Percentiles rank a stretch among this genome's conserved stretches.
Evolutionary conservation across 1,140 invertebrate species (phyloP).

Genomic region (Dreissena rostriformis): DNA sequence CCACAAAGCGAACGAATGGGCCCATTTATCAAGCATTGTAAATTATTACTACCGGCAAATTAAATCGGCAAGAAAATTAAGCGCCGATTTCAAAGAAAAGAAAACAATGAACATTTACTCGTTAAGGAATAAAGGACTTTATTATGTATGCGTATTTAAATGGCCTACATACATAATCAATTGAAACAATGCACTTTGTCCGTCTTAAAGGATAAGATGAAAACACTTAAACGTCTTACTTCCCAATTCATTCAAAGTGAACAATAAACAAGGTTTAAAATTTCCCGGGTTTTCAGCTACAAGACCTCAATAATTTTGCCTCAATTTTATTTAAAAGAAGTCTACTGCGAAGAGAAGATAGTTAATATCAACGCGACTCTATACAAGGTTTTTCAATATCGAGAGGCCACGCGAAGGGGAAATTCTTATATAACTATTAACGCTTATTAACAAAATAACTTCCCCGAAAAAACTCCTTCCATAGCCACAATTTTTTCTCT

Average conservation of each 20-base stretch:
- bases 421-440: not conserved
- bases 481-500: not conserved
- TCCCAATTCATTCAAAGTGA: no score
- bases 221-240: no score
- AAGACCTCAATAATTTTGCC: slow-evolving; percentile 50
- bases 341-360: slow-evolving; percentile 31
- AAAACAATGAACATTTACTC: no score
- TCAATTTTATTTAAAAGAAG: slow-evolving; percentile 52
- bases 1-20: slow-evolving; percentile 54
- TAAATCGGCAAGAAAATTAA: no score
- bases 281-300: slow-evolving; percentile 50
- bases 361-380: slow-evolving; percentile 51
- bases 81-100: no score
- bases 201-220: no score
- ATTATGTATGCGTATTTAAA: no score
- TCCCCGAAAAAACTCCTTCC: not conserved
- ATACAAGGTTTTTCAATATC: slow-evolving; percentile 38
- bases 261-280: slow-evolving; percentile 41
- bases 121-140: no score
- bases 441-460: slow-evolving; percentile 6
- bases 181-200: no score
- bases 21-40: slow-evolving; percentile 58
- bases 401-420: slow-evolving; percentile 10
- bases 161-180: no score
- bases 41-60: slow-evolving; percentile 43